phyloP scores from a whole-genome alignment of 2,888 invertebrate species.

The Galeruca laticollis region DNA sequence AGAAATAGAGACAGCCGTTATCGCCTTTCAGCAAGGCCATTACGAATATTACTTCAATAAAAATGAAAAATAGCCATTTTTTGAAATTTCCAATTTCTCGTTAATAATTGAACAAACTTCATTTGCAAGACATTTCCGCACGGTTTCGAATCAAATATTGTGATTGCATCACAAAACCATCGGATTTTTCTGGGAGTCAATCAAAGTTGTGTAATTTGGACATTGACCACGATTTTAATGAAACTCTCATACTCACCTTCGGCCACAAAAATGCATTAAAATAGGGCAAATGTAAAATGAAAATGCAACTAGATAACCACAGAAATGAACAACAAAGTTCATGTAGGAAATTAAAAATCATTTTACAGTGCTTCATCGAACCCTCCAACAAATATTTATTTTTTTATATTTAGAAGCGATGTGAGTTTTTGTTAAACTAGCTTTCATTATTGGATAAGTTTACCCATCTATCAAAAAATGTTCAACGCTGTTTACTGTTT shows the following conservation, averaged over 20 bases:
- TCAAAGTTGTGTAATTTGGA: constrained; percentile 59
- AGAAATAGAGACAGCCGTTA: background rate
- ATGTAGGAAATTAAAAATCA: constrained; percentile 48
- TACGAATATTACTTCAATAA: constrained; percentile 3
- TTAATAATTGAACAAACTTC: constrained; percentile 28
- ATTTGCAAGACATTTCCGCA: constrained; percentile 37
- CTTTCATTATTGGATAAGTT: no score
- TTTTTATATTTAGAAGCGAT: background rate
- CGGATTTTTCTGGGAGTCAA: constrained; percentile 52
- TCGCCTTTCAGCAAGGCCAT: background rate
- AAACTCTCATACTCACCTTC: constrained; percentile 60
- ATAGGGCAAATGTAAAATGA: constrained; percentile 62
- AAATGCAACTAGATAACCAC: constrained; percentile 61
- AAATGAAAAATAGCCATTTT: constrained; percentile 17
- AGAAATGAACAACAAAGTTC: constrained; percentile 59
- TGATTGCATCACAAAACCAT: constrained; percentile 33
- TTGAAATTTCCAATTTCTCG: constrained; percentile 31
- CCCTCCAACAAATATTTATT: background rate
- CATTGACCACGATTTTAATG: constrained; percentile 60
- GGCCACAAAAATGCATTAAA: constrained; percentile 63
- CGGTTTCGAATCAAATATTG: constrained; percentile 35
- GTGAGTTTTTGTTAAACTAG: no score
- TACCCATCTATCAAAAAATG: no score
- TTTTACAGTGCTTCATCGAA: constrained; percentile 19
- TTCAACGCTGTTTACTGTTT: no score